Evolutionary conservation across 2,113 vertebrate genomes (phyloP).

Genomic region (Suricata suricatta): DNA sequence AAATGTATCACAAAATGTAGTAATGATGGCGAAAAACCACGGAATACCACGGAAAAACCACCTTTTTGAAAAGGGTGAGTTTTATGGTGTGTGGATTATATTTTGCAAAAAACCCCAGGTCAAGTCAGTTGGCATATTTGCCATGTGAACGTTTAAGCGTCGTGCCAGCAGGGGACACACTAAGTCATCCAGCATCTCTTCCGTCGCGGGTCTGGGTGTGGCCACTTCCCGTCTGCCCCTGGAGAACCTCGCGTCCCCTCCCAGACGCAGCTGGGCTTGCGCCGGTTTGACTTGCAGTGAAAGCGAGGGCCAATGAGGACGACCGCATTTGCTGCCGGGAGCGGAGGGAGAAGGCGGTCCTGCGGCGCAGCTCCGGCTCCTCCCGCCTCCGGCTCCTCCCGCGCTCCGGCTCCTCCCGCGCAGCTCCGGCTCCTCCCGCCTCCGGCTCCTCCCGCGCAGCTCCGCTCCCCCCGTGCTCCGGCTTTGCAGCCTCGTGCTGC

Average conservation of each 20-base stretch:
- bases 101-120: neutral
- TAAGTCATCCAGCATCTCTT: neutral
- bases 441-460: too few species aligned
- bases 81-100: accelerated
- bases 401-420: neutral
- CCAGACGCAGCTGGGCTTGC: neutral
- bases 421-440: neutral
- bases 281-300: neutral
- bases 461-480: neutral
- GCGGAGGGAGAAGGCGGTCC: accelerated
- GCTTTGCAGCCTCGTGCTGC: accelerated
- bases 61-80: neutral
- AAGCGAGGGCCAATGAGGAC: neutral
- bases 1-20: neutral
- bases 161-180: accelerated
- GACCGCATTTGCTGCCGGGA: neutral
- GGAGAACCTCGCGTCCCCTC: accelerated
- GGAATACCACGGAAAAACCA: accelerated
- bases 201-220: accelerated
- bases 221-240: accelerated
- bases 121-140: neutral
- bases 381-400: too few species aligned
- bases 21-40: accelerated
- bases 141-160: accelerated
- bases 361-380: neutral